Evolutionary conservation across 2,797 vertebrate genomes (phyloP).

Genomic region (Intellagama lesueurii): DNA sequence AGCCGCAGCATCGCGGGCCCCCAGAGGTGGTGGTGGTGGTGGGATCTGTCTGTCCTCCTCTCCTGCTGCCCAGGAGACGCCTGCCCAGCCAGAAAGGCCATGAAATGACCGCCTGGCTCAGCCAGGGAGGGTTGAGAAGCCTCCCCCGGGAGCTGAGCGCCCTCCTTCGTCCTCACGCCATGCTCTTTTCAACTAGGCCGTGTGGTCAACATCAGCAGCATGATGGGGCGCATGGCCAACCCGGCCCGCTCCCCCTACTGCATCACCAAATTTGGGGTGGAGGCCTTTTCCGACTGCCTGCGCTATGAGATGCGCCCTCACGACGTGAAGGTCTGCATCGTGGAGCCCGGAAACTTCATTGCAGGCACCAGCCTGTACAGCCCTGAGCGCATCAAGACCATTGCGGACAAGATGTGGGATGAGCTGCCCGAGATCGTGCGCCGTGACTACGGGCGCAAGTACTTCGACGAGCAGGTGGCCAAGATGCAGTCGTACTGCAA

Average conservation of each 20-base stretch:
- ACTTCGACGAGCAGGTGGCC: slow-evolving; percentile 81
- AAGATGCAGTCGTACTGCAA: slow-evolving; percentile 80
- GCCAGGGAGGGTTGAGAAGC: too few relatives aligned
- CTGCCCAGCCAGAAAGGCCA: neutral
- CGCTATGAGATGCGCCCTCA: slow-evolving; percentile 81
- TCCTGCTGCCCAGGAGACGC: neutral
- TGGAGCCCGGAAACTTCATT: slow-evolving; percentile 84
- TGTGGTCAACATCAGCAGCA: slow-evolving; percentile 83
- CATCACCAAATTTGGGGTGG: slow-evolving; percentile 84
- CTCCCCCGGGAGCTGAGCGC: too few relatives aligned
- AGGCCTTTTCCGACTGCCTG: slow-evolving; percentile 85
- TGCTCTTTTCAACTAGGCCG: slow-evolving; percentile 70
- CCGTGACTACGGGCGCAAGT: slow-evolving; percentile 79
- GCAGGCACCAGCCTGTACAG: slow-evolving; percentile 81
- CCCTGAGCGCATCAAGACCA: slow-evolving; percentile 79
- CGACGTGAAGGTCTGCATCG: slow-evolving; percentile 81
- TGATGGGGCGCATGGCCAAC: slow-evolving; percentile 83
- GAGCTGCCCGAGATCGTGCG: slow-evolving; percentile 80
- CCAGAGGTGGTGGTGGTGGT: neutral
- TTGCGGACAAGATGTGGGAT: slow-evolving; percentile 81
- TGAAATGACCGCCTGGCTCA: too few relatives aligned
- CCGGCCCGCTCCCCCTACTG: slow-evolving; percentile 80
- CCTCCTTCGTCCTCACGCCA: neutral
- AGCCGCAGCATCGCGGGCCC: neutral
- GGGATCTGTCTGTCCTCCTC: too few relatives aligned